Base-by-base conservation (phyloP, 2,888 invertebrate species). In the Odontocolon sp. region DNA sequence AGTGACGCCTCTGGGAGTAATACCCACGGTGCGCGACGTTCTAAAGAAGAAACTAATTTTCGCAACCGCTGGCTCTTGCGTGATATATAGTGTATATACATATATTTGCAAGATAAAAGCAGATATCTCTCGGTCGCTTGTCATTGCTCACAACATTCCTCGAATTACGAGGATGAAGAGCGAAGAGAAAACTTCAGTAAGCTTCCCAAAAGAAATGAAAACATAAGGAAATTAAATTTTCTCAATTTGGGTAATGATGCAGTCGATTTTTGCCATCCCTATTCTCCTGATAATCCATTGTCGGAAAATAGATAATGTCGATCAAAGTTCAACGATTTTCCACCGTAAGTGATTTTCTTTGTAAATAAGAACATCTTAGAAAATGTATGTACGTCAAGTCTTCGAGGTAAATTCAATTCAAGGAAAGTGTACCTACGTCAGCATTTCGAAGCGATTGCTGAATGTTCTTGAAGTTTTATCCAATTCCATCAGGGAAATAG, bases 21-120 rank as follows among this genome's bases (percentile, higher is more conserved):
- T 50, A 64, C 23, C 33, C 47, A n/a, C 6, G n/a, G 26, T 21
- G 16, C 16, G 45, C 9, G 4, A 40, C 42, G 11, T 11, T 47
- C 40, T 40, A 40, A 66, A 67, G 54, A 76, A 76, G 38, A 66
- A 76, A 71, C 66, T 66, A 66, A 76, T 76, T 76, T 70, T 66
- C 61, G 38, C 76, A 70, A 70, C 57, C 66, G 16, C 59, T 23
- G 31, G 23, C 18, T 45, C 18, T 36, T 47, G 23, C 45, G 31
- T n/a, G 18, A 2, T n/a, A 28, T 18, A 14, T 26, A 50, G 3
- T 23, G 31, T 36, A 56, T 11, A 31, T 36, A 21, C 45, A 52
- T 54, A 59, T 66, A 69, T 66, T 54, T 36, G 61, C 52, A 6
- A 57, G 59, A 66, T 69, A 66, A 70, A 61, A 52, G 21, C 14